These are phyloP conservation scores for Eucera pruinosa DNA, from an alignment of 2,888 invertebrate genomes.

Conservation along the genomic window DNA sequence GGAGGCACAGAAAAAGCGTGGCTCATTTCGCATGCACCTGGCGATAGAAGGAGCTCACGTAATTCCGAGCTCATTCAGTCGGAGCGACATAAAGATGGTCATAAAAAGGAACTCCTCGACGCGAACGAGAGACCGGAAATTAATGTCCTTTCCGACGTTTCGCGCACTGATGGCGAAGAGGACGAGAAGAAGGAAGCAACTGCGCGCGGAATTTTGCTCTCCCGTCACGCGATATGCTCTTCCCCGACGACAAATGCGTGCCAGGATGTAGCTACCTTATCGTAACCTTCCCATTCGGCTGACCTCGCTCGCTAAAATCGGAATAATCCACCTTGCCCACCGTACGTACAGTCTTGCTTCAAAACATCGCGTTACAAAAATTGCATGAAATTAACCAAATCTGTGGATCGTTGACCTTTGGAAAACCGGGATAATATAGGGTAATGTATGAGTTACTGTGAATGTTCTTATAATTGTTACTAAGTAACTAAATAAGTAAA, in stretches of 20 bases:
- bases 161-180: conserved; percentile 23
- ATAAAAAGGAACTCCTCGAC: conserved; percentile 59
- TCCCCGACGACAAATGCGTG: conserved; percentile 28
- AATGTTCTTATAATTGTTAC: no score
- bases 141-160: conserved; percentile 62
- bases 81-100: conserved; percentile 58
- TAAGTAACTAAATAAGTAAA: no score
- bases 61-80: conserved; percentile 63
- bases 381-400: no score
- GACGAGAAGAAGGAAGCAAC: conserved; percentile 8
- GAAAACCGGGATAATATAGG: no score
- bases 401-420: no score
- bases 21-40: conserved; percentile 51
- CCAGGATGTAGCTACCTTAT: conserved; percentile 9
- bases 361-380: no score
- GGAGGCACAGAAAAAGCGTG: conserved; percentile 7
- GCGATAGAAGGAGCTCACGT: conserved; percentile 52
- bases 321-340: conserved; percentile 6
- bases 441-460: no score
- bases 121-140: conserved; percentile 66
- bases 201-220: conserved; percentile 30
- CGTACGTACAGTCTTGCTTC: background rate
- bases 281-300: background rate
- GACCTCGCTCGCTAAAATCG: conserved; percentile 22
- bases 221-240: conserved; percentile 24